Conservation (phyloP, 2,888 invertebrate genomes). For the Volucella bombylans region DNA sequence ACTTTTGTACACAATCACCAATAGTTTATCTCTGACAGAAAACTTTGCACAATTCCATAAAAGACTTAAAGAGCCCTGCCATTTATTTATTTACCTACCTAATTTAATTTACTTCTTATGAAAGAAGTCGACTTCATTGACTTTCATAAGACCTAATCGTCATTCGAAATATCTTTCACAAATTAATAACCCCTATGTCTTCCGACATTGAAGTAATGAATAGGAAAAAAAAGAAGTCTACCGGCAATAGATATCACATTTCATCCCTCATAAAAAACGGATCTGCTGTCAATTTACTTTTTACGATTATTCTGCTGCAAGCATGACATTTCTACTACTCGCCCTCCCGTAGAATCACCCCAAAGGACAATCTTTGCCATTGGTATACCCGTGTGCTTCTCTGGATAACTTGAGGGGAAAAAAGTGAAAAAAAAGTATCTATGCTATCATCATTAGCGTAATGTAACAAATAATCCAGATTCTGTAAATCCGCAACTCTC, state of each 20-base stretch:
- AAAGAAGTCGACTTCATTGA: too few species aligned
- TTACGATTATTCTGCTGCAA: conserved; percentile 48
- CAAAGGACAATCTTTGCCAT: not conserved
- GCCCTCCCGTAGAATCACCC: not conserved
- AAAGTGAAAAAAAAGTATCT: conserved; percentile 24
- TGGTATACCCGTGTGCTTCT: not conserved
- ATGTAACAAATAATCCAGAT: conserved; percentile 71
- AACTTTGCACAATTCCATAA: too few species aligned
- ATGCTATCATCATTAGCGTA: conserved; percentile 67
- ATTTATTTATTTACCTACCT: too few species aligned
- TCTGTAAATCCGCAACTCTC: conserved; percentile 63
- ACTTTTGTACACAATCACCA: too few species aligned
- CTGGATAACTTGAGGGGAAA: conserved; percentile 7
- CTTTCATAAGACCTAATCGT: too few species aligned
- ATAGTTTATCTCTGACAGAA: too few species aligned
- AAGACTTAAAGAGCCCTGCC: too few species aligned
- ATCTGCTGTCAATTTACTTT: conserved; percentile 57
- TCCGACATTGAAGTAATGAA: not conserved
- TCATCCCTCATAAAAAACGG: conserved; percentile 58
- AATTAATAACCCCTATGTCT: too few species aligned
- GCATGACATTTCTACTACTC: conserved; percentile 2
- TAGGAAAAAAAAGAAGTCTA: conserved; percentile 7
- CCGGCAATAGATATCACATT: conserved; percentile 46
- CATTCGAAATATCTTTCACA: too few species aligned
- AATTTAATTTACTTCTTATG: too few species aligned